Base-by-base conservation (phyloP, 2,797 vertebrate species). In the Pangasius djambal region DNA sequence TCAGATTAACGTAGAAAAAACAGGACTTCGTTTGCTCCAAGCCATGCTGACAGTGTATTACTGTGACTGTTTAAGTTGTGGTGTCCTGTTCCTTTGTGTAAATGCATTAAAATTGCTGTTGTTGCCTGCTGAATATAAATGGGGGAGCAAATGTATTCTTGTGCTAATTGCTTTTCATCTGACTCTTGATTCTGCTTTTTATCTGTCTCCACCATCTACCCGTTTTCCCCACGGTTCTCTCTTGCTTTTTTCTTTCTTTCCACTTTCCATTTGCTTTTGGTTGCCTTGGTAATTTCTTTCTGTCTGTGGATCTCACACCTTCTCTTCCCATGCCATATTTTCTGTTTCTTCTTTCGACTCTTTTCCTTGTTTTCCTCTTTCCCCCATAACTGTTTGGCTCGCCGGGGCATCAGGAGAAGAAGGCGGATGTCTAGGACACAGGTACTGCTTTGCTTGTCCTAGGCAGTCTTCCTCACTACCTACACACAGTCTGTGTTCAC, bases 381-480 rank as follows among this genome's bases (percentile, higher is more conserved):
- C 63, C 52, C 15, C 28, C 10, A 40, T 65, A 13, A 70, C 85
- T 94, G 93, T 94, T 94, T 94, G 90, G 91, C 93, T 87, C 78
- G 20, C 88, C 69, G 90, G 77, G 74, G 37, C 63, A 86, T 59
- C 82, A 94, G 93, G 86, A 93, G 93, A 85, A 91, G 92, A 69
- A 95, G 96, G 93, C 94, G 96, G 93, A 97, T 97, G 96, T 97
- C 96, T 92, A 96, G 96, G 89, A 97, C 96, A 50, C 96, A 97
- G 96, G 96, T 97, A 97, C 88, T 86, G 50, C 89, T 86, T 72
- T 81, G 55, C 86, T 81, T 72, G 61, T 69, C 85, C 82, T 78
- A 52, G 88, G 86, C 63, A 48, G 79, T 65, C 67, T 34, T 52
- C 13, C 40, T 57, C 18, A 44, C 31, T 52, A 25, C 34, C 65